Evolutionary conservation across 2,113 vertebrate species (phyloP).

Genomic region (Hypomesus transpacificus): DNA sequence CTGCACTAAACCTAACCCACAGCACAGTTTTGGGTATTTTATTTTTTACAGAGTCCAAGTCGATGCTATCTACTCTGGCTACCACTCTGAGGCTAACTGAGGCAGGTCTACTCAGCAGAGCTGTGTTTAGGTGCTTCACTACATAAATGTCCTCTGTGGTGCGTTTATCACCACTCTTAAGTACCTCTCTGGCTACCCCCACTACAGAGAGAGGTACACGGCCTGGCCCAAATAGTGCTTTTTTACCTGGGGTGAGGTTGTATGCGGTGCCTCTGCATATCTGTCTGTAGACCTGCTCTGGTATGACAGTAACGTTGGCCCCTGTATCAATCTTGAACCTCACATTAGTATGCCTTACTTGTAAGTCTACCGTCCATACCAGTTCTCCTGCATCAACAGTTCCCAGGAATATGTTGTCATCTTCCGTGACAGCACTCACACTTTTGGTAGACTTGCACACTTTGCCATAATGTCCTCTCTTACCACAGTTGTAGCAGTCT

Average conservation of each 20-base stretch:
- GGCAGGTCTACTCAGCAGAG: slow-evolving; percentile 9
- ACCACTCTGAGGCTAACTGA: slow-evolving; percentile 7
- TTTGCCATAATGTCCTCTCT: no score
- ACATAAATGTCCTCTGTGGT: no score
- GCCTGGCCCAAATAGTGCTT: neutral
- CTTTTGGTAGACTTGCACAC: no score
- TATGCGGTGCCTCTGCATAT: neutral
- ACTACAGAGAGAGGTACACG: no score
- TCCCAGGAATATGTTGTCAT: no score
- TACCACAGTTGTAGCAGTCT: no score
- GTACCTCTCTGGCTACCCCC: no score
- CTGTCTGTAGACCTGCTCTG: neutral
- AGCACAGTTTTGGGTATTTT: slow-evolving; percentile 1
- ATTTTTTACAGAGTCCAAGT: slow-evolving; percentile 1
- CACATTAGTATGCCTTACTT: neutral
- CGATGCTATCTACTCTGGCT: slow-evolving; percentile 9
- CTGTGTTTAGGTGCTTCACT: neutral
- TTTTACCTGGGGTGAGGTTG: neutral
- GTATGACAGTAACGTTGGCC: neutral
- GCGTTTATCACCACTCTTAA: no score
- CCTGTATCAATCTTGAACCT: neutral
- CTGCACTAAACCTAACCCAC: neutral
- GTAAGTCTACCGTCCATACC: neutral
- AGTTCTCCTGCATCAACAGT: no score
- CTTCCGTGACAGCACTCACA: no score